Evolutionary conservation across 2,113 vertebrate genomes (phyloP).

Genomic region (Tiliqua scincoides): DNA sequence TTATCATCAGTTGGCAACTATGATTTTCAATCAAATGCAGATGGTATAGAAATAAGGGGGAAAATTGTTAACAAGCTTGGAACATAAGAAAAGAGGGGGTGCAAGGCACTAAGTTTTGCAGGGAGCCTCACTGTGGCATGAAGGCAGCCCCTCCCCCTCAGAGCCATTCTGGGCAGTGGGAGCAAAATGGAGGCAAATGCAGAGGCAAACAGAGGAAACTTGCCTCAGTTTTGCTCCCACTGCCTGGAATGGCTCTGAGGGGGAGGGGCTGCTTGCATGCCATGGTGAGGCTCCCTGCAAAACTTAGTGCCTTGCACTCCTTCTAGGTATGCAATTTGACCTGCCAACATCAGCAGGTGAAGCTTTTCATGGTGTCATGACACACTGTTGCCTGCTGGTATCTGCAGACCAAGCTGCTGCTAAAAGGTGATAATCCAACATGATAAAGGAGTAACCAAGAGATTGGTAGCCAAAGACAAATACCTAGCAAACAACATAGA

Average conservation of each 20-base stretch:
- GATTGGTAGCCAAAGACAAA: not conserved
- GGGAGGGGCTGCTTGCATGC: no score
- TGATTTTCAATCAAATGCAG: not conserved
- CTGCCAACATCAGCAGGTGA: not conserved
- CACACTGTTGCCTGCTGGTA: not conserved
- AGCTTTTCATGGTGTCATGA: not conserved
- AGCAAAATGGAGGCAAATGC: no score
- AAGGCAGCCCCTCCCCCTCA: no score
- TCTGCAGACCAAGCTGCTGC: not conserved
- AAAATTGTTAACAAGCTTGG: not conserved
- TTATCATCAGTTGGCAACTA: not conserved
- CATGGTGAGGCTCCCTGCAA: no score
- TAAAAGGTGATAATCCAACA: not conserved
- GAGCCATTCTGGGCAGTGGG: no score
- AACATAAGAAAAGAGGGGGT: no score
- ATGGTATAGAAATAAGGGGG: not conserved
- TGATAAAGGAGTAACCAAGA: not conserved
- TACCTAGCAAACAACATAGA: not conserved
- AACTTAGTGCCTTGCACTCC: no score
- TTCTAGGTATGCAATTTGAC: not conserved
- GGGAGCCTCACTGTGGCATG: no score
- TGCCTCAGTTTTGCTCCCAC: no score
- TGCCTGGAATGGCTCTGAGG: no score
- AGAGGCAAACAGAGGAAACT: no score
- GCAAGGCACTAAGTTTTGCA: no score